Evolutionary conservation across 2,888 invertebrate species (phyloP).

Genomic region (Amblyjoppa proteus): DNA sequence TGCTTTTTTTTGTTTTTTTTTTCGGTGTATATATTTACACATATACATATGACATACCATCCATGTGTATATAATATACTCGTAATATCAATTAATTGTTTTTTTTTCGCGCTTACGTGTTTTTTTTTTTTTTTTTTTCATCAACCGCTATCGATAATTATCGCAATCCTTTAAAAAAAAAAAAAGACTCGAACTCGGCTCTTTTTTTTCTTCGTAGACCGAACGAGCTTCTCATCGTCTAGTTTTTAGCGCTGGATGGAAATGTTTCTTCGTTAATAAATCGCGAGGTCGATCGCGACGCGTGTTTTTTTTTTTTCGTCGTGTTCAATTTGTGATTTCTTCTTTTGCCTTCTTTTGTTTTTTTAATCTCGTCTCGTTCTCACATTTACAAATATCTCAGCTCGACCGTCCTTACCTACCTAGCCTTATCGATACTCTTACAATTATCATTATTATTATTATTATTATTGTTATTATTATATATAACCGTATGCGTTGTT

Average conservation of each 20-base stretch:
- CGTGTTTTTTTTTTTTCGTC: constrained; percentile 48
- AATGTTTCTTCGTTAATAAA: constrained; percentile 76
- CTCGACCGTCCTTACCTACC: constrained; percentile 71
- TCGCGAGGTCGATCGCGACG: constrained; percentile 41
- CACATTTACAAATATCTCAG: constrained; percentile 77
- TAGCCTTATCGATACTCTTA: constrained; percentile 58
- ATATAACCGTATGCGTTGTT: constrained; percentile 42
- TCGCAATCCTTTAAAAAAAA: constrained; percentile 74
- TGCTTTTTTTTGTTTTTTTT: not conserved
- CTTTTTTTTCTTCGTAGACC: constrained; percentile 22
- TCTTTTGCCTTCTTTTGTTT: not conserved
- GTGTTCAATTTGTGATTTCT: constrained; percentile 44
- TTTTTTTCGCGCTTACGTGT: not conserved
- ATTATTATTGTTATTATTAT: constrained; percentile 57
- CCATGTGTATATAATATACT: constrained; percentile 75
- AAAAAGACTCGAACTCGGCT: constrained; percentile 32
- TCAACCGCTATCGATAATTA: constrained; percentile 74
- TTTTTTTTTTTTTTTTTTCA: not conserved
- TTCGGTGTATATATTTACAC: constrained; percentile 83
- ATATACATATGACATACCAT: constrained; percentile 83
- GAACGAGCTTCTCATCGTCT: constrained; percentile 52
- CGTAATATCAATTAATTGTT: constrained; percentile 67
- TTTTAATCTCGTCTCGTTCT: constrained; percentile 17
- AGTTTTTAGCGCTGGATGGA: constrained; percentile 82
- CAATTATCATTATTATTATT: not conserved